Percentiles rank a stretch among this genome's conserved stretches.
Evolutionary conservation across 2,888 invertebrate species (phyloP).

Genomic region (Tuta absoluta): DNA sequence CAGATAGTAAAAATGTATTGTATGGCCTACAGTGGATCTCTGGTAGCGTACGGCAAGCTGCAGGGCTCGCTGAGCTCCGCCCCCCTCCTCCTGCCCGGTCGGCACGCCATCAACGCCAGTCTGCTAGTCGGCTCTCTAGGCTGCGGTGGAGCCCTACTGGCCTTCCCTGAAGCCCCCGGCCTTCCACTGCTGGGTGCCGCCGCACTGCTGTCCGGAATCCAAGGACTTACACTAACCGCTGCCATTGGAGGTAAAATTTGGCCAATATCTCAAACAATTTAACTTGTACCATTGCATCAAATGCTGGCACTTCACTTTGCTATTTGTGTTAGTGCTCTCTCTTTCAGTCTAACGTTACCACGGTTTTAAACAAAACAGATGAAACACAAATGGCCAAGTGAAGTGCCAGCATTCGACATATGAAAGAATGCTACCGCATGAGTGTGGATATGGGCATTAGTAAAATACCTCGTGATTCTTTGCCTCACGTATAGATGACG

Average conservation of each 20-base stretch:
- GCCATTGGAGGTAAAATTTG: slow-evolving; percentile 91
- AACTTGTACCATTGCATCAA: too few relatives aligned
- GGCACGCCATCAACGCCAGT: slow-evolving; percentile 88
- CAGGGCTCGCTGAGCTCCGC: slow-evolving; percentile 90
- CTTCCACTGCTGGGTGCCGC: slow-evolving; percentile 88
- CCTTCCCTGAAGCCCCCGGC: slow-evolving; percentile 84
- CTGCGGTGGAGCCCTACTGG: slow-evolving; percentile 85
- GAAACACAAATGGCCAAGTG: too few relatives aligned
- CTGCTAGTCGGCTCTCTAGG: slow-evolving; percentile 86
- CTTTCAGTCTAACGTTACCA: too few relatives aligned
- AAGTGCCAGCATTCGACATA: too few relatives aligned
- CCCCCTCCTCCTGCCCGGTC: slow-evolving; percentile 90
- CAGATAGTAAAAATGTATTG: not conserved
- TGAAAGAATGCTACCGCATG: too few relatives aligned
- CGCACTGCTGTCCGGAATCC: slow-evolving; percentile 87
- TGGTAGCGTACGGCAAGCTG: slow-evolving; percentile 94
- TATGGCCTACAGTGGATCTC: slow-evolving; percentile 84
- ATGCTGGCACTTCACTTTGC: too few relatives aligned
- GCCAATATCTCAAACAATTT: too few relatives aligned
- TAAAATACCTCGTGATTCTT: too few relatives aligned
- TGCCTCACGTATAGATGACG: too few relatives aligned
- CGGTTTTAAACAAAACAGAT: too few relatives aligned
- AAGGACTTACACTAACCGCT: slow-evolving; percentile 93
- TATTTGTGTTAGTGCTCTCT: too few relatives aligned
- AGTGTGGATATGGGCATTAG: too few relatives aligned